Evolutionary conservation across 64 coral and sea anemone species (phyloP), one percentile per base, ranked within the genome.

Genomic region (Montipora efflorescens): DNA sequence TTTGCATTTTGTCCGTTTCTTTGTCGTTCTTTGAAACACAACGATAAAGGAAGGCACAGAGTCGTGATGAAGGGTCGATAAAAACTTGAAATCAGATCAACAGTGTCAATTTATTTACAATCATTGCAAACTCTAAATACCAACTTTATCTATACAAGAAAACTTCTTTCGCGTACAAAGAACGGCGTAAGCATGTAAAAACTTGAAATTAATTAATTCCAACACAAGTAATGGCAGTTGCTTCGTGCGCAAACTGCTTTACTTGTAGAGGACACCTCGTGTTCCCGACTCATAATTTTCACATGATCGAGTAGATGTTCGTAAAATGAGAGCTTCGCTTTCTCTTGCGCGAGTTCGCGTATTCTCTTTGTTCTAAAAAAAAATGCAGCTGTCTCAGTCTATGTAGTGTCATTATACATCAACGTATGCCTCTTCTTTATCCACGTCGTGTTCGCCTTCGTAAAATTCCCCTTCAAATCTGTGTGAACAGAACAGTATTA

Each of bases 391-490:
- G 4, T 71, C 15, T 82, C 8, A 20, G 73, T 20, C 47, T 4
- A 14, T 72, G 46, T 59, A 3, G 11, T 68, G 8, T 79, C 50
- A 3, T 55, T 91, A 97, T 13, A 97, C 94, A 4, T 98, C 97
- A 0, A 98, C 77, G 53, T 53, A 88, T 0, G 91, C 55, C 16
- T 95, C 94, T 20, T 98, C 97, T 61, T 84, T 93, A 28, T 98
- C 97, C 23, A 95, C 62, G 45, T 98, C 97, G 78, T 95, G 91
- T 79, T 98, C 97, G 18, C 97, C 94, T 25, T 96, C 97, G 66
- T 84, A 98, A 61, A 91, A 98, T 57, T 98, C 97, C 47, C 93
- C 95, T 2, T 95, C 91, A 87, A 96, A 61, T 75, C 95, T 96
- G 87, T 46, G 46, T 59, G 2, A 88, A 69, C 25, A 51, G 28